Percentiles rank a stretch among this genome's conserved stretches.
These are phyloP conservation scores for Pegoplata infirma DNA, from an alignment of 2,888 invertebrate genomes.

Conservation along the genomic window DNA sequence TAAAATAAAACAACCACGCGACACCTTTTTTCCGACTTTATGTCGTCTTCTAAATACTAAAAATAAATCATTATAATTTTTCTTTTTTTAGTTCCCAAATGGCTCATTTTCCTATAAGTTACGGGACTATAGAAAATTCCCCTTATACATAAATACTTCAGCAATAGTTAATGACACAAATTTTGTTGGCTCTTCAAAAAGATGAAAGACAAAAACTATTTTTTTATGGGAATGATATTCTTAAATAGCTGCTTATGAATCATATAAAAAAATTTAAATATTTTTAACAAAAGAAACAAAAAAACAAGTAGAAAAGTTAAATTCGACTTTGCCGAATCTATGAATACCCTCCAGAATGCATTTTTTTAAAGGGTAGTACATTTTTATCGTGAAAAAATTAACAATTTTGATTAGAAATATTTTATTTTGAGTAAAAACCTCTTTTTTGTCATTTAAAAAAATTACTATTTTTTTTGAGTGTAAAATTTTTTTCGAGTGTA, in stretches of 20 bases:
- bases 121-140: background rate
- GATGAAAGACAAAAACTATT: background rate
- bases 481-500: too few relatives aligned
- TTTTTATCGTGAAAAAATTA: too few relatives aligned
- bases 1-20: background rate
- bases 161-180: background rate
- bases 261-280: background rate
- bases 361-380: too few relatives aligned
- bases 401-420: too few relatives aligned
- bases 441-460: too few relatives aligned
- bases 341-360: too few relatives aligned
- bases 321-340: too few relatives aligned
- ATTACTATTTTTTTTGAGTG: too few relatives aligned
- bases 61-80: conserved; percentile 6
- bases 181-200: background rate
- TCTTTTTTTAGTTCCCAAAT: background rate
- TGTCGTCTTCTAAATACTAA: conserved; percentile 1
- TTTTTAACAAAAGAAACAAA: too few relatives aligned
- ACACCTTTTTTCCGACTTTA: conserved; percentile 17
- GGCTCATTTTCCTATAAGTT: background rate
- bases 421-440: too few relatives aligned
- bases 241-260: background rate
- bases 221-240: background rate
- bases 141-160: background rate
- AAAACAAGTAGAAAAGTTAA: too few relatives aligned